These are phyloP conservation scores for Troilus luridus DNA, from an alignment of 2,888 invertebrate genomes.

Conservation along the genomic window DNA sequence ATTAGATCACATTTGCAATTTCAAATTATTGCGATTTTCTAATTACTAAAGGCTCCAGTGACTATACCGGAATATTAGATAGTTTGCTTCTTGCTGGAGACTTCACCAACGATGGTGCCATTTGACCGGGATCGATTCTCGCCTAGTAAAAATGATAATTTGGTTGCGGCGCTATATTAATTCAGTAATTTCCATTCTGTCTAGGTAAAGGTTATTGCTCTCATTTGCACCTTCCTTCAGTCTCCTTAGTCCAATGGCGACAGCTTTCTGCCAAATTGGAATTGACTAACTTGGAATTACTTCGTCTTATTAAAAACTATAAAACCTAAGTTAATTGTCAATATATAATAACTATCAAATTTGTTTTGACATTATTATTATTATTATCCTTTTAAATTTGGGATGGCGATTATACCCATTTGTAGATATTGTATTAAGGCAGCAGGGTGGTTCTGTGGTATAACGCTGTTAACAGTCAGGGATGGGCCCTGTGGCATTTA, in stretches of 20 bases:
- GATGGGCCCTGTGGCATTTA: too few species aligned
- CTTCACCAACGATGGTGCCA: constrained; percentile 1
- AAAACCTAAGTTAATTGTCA: background rate
- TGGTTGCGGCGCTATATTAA: background rate
- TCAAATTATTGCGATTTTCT: background rate
- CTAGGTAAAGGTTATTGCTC: constrained; percentile 2
- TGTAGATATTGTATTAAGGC: too few species aligned
- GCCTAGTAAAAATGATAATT: constrained; percentile 27
- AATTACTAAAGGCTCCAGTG: too few species aligned
- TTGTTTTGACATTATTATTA: too few species aligned
- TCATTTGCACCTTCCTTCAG: background rate
- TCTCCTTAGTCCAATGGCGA: background rate
- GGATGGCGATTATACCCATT: too few species aligned
- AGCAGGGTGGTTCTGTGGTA: too few species aligned
- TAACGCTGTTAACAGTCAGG: too few species aligned
- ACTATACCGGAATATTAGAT: background rate
- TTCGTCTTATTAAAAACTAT: background rate
- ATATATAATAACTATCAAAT: background rate
- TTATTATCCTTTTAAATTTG: too few species aligned
- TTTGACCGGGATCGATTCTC: background rate
- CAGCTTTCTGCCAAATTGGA: background rate
- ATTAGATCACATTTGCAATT: too few species aligned
- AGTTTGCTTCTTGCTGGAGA: background rate
- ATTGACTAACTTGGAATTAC: background rate
- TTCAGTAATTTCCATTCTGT: constrained; percentile 21